These are phyloP conservation scores for Pelobates cultripes DNA, from an alignment of 2,797 vertebrate species.

Conservation along the genomic window DNA sequence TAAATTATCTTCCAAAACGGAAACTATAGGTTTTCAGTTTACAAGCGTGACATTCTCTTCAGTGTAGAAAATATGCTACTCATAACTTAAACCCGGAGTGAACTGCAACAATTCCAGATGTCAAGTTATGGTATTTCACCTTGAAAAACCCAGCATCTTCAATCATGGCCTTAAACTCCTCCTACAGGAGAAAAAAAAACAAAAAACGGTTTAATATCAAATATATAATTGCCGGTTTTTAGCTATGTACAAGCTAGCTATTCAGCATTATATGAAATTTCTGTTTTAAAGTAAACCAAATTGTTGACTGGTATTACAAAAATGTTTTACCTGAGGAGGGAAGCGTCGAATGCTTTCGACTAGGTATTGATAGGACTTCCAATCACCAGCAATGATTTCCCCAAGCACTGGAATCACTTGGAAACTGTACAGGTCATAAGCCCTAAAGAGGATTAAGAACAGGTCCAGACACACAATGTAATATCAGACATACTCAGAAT, in stretches of 20 bases:
- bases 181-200: slow-evolving; percentile 72
- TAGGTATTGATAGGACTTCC: slow-evolving; percentile 97
- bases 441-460: slow-evolving; percentile 67
- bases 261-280: too few species aligned
- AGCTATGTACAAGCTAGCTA: too few species aligned
- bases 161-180: slow-evolving; percentile 90
- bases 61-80: slow-evolving; percentile 44
- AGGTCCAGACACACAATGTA: not conserved
- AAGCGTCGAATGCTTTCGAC: slow-evolving; percentile 95
- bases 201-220: slow-evolving; percentile 23
- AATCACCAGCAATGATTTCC: slow-evolving; percentile 93
- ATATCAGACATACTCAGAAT: not conserved
- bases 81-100: slow-evolving; percentile 96
- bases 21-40: not conserved
- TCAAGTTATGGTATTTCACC: slow-evolving; percentile 84
- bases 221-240: not conserved
- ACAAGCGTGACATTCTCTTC: too few species aligned
- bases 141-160: slow-evolving; percentile 88
- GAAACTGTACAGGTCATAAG: slow-evolving; percentile 94
- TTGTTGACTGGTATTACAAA: not conserved
- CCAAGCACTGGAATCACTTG: slow-evolving; percentile 95
- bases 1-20: too few species aligned
- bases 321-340: slow-evolving; percentile 84
- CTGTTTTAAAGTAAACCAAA: too few species aligned
- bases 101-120: slow-evolving; percentile 87